A percentile compares a stretch with the other conserved stretches of the same genome.
Conservation (phyloP, 2,113 vertebrate genomes). For the Microcebus lehilahytsara region DNA sequence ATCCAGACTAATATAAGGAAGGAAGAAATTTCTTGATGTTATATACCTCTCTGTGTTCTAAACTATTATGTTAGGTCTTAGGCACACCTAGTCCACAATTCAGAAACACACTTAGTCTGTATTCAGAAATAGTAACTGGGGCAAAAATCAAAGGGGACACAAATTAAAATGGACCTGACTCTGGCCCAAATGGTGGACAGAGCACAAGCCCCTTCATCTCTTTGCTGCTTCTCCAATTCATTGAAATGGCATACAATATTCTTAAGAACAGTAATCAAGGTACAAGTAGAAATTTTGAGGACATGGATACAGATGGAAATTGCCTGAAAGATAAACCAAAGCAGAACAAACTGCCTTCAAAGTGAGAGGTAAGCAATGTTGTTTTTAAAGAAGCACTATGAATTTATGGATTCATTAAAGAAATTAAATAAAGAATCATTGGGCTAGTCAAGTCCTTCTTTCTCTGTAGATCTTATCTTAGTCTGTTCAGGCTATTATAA, state of each 20-base stretch:
- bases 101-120: neutral
- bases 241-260: neutral
- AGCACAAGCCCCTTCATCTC: neutral
- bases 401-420: neutral
- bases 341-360: neutral
- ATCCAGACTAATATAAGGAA: neutral
- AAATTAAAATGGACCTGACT: neutral
- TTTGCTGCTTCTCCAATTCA: neutral
- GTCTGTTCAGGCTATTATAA: neutral
- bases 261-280: neutral
- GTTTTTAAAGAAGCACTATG: slow-evolving; percentile 5
- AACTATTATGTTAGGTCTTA: neutral
- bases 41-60: neutral
- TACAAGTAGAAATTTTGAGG: neutral
- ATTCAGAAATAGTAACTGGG: neutral
- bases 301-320: neutral
- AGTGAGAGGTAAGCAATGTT: neutral
- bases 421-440: neutral
- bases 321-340: slow-evolving; percentile 18
- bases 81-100: neutral
- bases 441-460: neutral
- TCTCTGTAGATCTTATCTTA: neutral
- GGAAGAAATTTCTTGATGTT: neutral
- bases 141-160: neutral
- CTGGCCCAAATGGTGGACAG: neutral